Evolutionary conservation across 2,113 vertebrate genomes (phyloP).

Genomic region (Trinectes maculatus): DNA sequence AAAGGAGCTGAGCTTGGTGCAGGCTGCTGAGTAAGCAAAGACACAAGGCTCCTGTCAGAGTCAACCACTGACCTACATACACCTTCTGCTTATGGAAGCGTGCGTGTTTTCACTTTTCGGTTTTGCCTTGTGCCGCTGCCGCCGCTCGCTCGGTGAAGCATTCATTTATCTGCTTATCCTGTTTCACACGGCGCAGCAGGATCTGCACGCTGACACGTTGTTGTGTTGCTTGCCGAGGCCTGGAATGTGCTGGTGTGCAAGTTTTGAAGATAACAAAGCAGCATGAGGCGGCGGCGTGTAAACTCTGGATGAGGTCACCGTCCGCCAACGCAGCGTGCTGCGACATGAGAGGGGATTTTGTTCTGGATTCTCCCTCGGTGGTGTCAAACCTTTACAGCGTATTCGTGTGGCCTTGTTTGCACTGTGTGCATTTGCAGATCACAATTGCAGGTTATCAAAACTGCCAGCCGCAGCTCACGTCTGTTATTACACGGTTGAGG

Average conservation of each 20-base stretch:
- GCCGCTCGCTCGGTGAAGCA: conserved; percentile 5
- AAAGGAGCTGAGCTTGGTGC: conserved; percentile 71
- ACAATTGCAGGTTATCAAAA: conserved; percentile 54
- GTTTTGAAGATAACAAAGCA: conserved; percentile 78
- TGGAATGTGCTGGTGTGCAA: conserved; percentile 79
- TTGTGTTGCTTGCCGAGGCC: conserved; percentile 42
- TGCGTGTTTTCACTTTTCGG: conserved; percentile 10
- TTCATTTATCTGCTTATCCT: conserved; percentile 48
- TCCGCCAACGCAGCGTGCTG: conserved; percentile 67
- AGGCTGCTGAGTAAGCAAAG: conserved; percentile 77
- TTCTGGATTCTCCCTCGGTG: conserved; percentile 74
- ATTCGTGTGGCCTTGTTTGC: conserved; percentile 38
- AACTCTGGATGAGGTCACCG: conserved; percentile 80
- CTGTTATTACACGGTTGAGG: conserved; percentile 57
- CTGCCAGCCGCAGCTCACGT: conserved; percentile 15
- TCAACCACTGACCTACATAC: conserved; percentile 65
- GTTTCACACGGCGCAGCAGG: conserved; percentile 54
- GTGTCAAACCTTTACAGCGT: conserved; percentile 63
- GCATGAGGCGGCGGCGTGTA: conserved; percentile 64
- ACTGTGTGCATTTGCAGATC: conserved; percentile 35
- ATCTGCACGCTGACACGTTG: conserved; percentile 52
- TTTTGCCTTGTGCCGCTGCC: background rate
- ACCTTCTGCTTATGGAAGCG: conserved; percentile 35
- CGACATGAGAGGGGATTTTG: conserved; percentile 78
- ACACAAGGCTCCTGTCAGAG: conserved; percentile 55